Evolutionary conservation across 2,113 vertebrate genomes (phyloP).

Genomic region (Oncorhynchus keta): DNA sequence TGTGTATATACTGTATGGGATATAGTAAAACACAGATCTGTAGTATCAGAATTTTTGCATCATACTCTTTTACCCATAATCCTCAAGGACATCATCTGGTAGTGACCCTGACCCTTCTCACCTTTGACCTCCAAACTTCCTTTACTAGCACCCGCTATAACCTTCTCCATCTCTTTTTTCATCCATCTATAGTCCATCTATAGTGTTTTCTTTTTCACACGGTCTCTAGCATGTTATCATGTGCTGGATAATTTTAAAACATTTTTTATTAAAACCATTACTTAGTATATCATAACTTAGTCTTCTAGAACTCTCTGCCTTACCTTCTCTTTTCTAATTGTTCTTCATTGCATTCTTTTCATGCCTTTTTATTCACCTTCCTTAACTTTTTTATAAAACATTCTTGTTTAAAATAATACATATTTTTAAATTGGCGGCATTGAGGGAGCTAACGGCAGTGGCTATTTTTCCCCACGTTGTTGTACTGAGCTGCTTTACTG

Average conservation of each 20-base stretch:
- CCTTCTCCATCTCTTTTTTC: conserved; percentile 37
- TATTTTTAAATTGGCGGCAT: conserved; percentile 35
- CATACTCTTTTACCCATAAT: conserved; percentile 34
- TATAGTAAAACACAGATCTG: not conserved
- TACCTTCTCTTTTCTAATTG: not conserved
- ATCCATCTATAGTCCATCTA: conserved; percentile 1
- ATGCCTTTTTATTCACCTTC: not conserved
- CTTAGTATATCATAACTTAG: not conserved
- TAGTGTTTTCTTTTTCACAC: not conserved
- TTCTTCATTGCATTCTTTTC: not conserved
- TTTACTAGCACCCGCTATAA: conserved; percentile 53
- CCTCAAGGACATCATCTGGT: conserved; percentile 70
- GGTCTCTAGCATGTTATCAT: not conserved
- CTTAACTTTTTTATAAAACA: not conserved
- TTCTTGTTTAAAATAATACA: not conserved
- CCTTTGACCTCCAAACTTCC: conserved; percentile 41
- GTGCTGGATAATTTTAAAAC: not conserved
- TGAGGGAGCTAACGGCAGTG: conserved; percentile 25
- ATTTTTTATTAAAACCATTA: conserved; percentile 4
- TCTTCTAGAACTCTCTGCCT: not conserved
- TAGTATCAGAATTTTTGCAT: conserved; percentile 10
- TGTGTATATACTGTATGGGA: not conserved
- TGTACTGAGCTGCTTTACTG: conserved; percentile 72
- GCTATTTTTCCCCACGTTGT: conserved; percentile 31
- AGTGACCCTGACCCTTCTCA: conserved; percentile 75